Percentiles rank a stretch among this genome's conserved stretches.
Conservation (phyloP, 2,113 vertebrate genomes). For the Charina bottae region DNA sequence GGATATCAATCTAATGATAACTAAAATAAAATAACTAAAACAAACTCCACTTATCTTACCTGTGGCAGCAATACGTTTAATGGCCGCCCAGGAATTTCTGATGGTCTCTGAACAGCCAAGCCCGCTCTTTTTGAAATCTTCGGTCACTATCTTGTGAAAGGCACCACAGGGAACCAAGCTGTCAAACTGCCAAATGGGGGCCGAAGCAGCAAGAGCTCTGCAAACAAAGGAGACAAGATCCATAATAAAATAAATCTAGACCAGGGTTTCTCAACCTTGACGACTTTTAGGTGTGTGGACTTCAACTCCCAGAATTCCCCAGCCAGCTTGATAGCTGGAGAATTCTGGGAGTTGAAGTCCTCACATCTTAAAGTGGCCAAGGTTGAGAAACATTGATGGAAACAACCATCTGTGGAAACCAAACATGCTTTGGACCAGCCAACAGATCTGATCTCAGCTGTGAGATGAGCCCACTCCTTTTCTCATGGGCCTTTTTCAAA, state of each 20-base stretch:
- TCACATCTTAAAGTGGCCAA: too few species aligned
- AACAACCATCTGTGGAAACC: too few species aligned
- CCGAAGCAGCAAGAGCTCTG: constrained; percentile 93
- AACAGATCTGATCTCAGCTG: background rate
- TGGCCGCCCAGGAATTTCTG: constrained; percentile 85
- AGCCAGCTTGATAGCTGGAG: too few species aligned
- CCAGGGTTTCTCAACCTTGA: background rate
- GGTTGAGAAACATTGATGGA: too few species aligned
- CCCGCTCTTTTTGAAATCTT: constrained; percentile 84
- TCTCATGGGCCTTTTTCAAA: background rate
- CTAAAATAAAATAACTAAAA: too few species aligned
- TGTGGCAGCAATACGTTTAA: constrained; percentile 79
- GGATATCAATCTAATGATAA: too few species aligned
- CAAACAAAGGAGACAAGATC: background rate
- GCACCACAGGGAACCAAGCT: constrained; percentile 84
- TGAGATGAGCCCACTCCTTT: background rate
- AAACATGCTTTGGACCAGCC: background rate
- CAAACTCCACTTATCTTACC: constrained; percentile 67
- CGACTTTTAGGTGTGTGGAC: too few species aligned
- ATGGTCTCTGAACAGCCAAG: constrained; percentile 84
- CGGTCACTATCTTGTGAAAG: constrained; percentile 87
- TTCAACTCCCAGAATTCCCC: too few species aligned
- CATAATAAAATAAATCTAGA: background rate
- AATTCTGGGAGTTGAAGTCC: too few species aligned
- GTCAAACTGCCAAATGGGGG: constrained; percentile 94